Conservation (phyloP, 2,113 vertebrate genomes). For the Engystomops pustulosus region DNA sequence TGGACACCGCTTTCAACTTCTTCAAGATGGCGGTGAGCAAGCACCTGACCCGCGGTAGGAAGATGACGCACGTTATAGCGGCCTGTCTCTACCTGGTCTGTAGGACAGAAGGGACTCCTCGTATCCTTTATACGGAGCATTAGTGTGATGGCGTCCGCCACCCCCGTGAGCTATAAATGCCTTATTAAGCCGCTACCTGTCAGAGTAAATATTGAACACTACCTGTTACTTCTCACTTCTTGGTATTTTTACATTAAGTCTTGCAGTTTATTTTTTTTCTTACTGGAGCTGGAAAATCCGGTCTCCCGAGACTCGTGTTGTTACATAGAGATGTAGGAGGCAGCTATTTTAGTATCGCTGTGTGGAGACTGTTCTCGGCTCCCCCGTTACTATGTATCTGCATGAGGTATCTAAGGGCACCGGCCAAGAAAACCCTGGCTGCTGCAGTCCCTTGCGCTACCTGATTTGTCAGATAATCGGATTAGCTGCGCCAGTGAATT, state of each 20-base stretch:
- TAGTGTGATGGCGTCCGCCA: neutral
- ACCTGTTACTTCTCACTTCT: conserved; percentile 9
- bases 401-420: neutral
- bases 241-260: conserved; percentile 11
- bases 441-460: neutral
- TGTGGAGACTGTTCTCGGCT: neutral
- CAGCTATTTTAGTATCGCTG: conserved; percentile 33
- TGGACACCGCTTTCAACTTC: conserved; percentile 97
- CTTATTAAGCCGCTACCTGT: neutral
- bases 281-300: neutral
- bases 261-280: neutral
- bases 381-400: neutral
- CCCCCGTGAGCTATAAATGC: neutral
- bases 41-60: conserved; percentile 87
- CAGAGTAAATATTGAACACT: conserved; percentile 12
- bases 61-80: conserved; percentile 83
- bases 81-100: conserved; percentile 98
- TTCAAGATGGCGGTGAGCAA: conserved; percentile 96
- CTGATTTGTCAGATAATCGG: conserved; percentile 11
- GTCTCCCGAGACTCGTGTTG: conserved; percentile 9
- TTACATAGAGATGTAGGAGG: conserved; percentile 33
- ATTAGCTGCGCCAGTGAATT: neutral
- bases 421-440: conserved; percentile 1
- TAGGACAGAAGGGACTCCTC: conserved; percentile 92
- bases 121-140: conserved; percentile 81